Conservation (phyloP, 2,113 vertebrate species). For the Peromyscus californicus region DNA sequence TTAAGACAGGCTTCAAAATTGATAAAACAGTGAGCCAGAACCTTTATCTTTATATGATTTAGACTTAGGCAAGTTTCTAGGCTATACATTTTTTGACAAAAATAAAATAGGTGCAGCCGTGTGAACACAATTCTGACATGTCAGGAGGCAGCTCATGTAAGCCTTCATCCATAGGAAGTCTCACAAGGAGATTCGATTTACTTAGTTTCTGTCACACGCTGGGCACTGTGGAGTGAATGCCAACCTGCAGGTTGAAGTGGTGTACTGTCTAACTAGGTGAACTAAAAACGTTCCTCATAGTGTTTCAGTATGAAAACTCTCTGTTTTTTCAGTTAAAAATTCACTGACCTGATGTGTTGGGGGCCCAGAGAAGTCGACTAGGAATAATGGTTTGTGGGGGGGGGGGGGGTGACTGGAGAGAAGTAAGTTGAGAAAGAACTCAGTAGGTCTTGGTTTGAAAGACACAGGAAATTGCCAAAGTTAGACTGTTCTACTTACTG, state of each 20-base stretch:
- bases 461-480: conserved; percentile 61
- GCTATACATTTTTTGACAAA: conserved; percentile 38
- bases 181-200: background rate
- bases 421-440: conserved; percentile 33
- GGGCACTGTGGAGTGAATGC: conserved; percentile 11
- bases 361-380: background rate
- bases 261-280: background rate
- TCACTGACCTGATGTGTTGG: background rate
- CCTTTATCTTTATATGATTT: conserved; percentile 24
- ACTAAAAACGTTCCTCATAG: conserved; percentile 3
- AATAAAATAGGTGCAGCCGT: conserved; percentile 31
- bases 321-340: conserved; percentile 21
- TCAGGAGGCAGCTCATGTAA: background rate
- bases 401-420: background rate
- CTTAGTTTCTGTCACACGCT: background rate
- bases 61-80: conserved; percentile 45
- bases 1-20: conserved; percentile 39
- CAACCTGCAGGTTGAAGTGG: background rate
- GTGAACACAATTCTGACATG: conserved; percentile 2
- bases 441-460: conserved; percentile 49
- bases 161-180: background rate
- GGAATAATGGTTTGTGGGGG: background rate
- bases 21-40: conserved; percentile 24
- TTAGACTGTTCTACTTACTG: conserved; percentile 58
- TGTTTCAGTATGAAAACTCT: background rate